Percentiles rank a stretch among this genome's conserved stretches.
Evolutionary conservation across 2,888 invertebrate genomes (phyloP).

Genomic region (Tinea trinotella): DNA sequence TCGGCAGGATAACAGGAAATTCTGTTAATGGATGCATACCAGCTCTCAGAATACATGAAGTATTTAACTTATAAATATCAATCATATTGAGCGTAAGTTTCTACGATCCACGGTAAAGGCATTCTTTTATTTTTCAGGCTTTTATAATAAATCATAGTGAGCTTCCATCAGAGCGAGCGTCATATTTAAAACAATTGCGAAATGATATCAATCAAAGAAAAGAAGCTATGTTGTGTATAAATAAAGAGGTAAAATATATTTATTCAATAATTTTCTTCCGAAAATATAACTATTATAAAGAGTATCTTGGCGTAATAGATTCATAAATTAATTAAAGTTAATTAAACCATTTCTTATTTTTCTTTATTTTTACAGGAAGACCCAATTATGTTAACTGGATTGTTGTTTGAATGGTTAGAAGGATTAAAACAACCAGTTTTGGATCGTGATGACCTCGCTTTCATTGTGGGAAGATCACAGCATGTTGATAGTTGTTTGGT

Average conservation of each 20-base stretch:
- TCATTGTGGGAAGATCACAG: conserved; percentile 75
- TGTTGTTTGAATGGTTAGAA: conserved; percentile 85
- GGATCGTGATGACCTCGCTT: conserved; percentile 76
- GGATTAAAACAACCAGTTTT: conserved; percentile 79
- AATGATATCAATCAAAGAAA: conserved; percentile 77
- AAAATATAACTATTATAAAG: too few species aligned
- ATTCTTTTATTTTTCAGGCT: too few species aligned
- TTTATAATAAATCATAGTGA: conserved; percentile 71
- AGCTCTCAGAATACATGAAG: conserved; percentile 49
- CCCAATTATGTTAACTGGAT: conserved; percentile 72
- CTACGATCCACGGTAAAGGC: too few species aligned
- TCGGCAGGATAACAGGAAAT: conserved; percentile 50
- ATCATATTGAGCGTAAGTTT: too few species aligned
- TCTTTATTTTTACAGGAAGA: conserved; percentile 41
- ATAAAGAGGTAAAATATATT: conserved; percentile 77
- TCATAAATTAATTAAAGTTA: too few species aligned
- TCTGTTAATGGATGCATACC: conserved; percentile 39
- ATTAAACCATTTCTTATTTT: background rate
- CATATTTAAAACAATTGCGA: conserved; percentile 66
- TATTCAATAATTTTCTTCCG: background rate
- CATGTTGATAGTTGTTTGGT: conserved; percentile 75
- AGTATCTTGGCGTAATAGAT: too few species aligned
- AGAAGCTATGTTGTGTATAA: conserved; percentile 76
- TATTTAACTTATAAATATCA: too few species aligned
- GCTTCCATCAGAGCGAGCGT: conserved; percentile 69